Percentiles rank a stretch among this genome's conserved stretches.
Evolutionary conservation across 2,797 vertebrate species (phyloP).

Genomic region (Oceanodroma leucorhoa): DNA sequence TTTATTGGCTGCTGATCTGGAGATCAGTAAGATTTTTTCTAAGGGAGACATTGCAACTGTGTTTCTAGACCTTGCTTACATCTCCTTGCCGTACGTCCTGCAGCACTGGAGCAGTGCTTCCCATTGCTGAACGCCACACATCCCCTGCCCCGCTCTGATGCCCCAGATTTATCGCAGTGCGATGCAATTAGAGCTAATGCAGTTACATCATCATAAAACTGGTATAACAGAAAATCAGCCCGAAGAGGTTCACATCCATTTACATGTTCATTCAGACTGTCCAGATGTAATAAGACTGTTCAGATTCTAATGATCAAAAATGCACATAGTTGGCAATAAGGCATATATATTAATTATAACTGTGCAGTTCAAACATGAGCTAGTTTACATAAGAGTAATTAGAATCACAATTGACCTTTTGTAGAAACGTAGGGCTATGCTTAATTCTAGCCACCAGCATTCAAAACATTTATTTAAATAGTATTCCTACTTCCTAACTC

Average conservation of each 20-base stretch:
- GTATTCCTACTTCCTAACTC: slow-evolving; percentile 1
- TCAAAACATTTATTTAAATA: slow-evolving; percentile 54
- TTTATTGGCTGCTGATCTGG: not conserved
- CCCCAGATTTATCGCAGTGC: not conserved
- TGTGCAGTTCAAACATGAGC: slow-evolving; percentile 37
- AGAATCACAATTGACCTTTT: slow-evolving; percentile 68
- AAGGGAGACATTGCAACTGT: not conserved
- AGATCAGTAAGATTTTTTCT: not conserved
- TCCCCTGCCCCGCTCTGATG: not conserved
- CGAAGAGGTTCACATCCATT: not conserved
- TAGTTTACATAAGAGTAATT: slow-evolving; percentile 61
- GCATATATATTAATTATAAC: slow-evolving; percentile 23
- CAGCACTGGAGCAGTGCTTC: not conserved
- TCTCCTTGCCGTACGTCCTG: rapidly evolving
- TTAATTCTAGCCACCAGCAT: slow-evolving; percentile 64
- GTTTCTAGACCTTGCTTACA: not conserved
- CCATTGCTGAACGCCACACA: rapidly evolving
- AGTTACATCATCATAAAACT: not conserved
- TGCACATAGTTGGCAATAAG: not conserved
- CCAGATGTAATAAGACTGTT: slow-evolving; percentile 2
- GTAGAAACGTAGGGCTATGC: not conserved
- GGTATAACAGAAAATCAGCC: not conserved
- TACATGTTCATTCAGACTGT: not conserved
- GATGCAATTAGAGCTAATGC: not conserved
- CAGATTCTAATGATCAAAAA: slow-evolving; percentile 18